Evolutionary conservation across 2,113 vertebrate genomes (phyloP).

Genomic region (Podilymbus podiceps): DNA sequence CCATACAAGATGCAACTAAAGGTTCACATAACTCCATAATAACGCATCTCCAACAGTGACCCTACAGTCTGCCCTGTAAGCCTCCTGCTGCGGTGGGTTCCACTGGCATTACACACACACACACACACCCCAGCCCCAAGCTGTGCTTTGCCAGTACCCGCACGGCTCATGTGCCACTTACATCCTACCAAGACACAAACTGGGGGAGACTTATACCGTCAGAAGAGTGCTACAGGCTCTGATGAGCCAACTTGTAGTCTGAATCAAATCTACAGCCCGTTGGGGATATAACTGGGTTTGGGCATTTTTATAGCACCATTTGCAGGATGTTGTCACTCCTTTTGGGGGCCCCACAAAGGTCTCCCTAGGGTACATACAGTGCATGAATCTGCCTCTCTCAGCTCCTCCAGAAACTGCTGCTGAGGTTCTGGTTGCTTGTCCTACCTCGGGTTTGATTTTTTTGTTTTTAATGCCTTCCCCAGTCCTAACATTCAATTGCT

Average conservation of each 20-base stretch:
- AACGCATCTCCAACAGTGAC: background rate
- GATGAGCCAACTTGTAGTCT: background rate
- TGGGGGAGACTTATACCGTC: background rate
- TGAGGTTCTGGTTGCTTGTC: background rate
- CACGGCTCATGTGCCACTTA: accelerated
- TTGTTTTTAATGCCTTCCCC: background rate
- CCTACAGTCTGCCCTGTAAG: background rate
- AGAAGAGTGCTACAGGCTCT: background rate
- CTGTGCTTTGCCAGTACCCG: background rate
- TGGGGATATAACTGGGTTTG: background rate
- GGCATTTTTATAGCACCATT: background rate
- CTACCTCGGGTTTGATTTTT: background rate
- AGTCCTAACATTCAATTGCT: background rate
- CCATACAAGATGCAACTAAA: background rate
- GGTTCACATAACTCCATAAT: background rate
- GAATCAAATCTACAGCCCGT: background rate
- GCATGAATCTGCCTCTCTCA: background rate
- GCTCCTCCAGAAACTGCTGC: background rate
- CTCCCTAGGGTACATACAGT: background rate
- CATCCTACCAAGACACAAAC: background rate
- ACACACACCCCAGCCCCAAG: background rate
- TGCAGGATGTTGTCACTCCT: background rate
- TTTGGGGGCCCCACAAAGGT: background rate
- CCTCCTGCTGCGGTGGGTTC: background rate
- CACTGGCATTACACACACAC: background rate